These are phyloP conservation scores for Scortum barcoo DNA, from an alignment of 2,113 vertebrate species.

Conservation along the genomic window DNA sequence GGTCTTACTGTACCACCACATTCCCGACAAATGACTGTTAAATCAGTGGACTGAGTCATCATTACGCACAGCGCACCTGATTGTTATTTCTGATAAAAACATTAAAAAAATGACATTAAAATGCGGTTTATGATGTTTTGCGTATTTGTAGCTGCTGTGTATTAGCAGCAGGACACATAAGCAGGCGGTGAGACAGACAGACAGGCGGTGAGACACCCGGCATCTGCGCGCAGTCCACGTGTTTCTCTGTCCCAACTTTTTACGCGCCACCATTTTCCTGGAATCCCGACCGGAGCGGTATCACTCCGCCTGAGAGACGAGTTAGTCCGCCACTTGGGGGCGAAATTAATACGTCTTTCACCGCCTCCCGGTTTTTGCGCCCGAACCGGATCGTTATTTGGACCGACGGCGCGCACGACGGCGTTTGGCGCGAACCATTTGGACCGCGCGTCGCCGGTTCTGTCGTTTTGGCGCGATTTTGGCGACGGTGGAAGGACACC, in stretches of 20 bases:
- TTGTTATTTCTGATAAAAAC: too few species aligned
- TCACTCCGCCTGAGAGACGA: slow-evolving; percentile 65
- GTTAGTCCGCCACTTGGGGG: slow-evolving; percentile 18
- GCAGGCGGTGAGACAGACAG: too few species aligned
- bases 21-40: not conserved
- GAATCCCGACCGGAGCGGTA: slow-evolving; percentile 66
- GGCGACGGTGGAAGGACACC: slow-evolving; percentile 61
- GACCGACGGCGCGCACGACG: accelerated
- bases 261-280: slow-evolving; percentile 82
- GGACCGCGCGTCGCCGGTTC: accelerated
- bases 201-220: slow-evolving; percentile 74
- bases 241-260: slow-evolving; percentile 72
- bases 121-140: not conserved
- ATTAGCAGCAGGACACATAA: too few species aligned
- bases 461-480: slow-evolving; percentile 84
- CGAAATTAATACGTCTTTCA: too few species aligned
- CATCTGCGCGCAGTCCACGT: slow-evolving; percentile 75
- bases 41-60: too few species aligned
- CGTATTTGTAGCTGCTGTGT: too few species aligned
- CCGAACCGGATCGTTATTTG: accelerated
- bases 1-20: slow-evolving; percentile 1
- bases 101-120: accelerated
- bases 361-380: not conserved
- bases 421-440: too few species aligned
- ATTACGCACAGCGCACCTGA: too few species aligned